These are phyloP conservation scores for Hemicentrotus pulcherrimus DNA, from an alignment of 35 echinoderm and acorn worm genomes.

Conservation along the genomic window DNA sequence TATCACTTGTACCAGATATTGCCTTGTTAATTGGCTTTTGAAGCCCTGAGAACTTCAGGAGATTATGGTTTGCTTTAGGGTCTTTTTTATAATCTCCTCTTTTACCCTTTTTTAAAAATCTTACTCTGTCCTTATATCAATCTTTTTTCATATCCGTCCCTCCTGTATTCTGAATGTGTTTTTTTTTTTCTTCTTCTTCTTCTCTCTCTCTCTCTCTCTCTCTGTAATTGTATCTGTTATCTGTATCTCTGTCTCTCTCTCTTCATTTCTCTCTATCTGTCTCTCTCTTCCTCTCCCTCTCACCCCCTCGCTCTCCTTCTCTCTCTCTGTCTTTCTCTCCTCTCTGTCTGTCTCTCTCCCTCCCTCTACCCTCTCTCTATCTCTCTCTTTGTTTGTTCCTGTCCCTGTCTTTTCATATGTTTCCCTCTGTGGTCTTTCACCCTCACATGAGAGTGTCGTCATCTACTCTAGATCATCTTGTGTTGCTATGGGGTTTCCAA, in stretches of 20 bases:
- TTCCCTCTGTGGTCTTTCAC: neutral
- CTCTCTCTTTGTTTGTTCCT: neutral
- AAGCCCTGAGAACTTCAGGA: neutral
- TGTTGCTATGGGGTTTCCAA: too few species aligned
- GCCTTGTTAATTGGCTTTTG: neutral
- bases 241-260: too few species aligned
- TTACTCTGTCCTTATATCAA: neutral
- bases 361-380: neutral
- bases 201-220: too few species aligned
- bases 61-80: neutral
- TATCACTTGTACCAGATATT: neutral
- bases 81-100: neutral
- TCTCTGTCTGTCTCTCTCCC: neutral
- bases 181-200: too few species aligned
- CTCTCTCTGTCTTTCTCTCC: neutral
- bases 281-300: neutral
- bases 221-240: too few species aligned
- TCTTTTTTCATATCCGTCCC: too few species aligned
- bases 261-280: too few species aligned
- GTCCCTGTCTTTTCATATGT: neutral
- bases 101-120: neutral
- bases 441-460: neutral
- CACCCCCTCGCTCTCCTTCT: neutral
- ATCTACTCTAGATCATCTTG: neutral
- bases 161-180: too few species aligned